Percentiles rank a stretch among this genome's conserved stretches.
These are phyloP conservation scores for Masticophis lateralis DNA, from an alignment of 2,797 vertebrate species.

Conservation along the genomic window DNA sequence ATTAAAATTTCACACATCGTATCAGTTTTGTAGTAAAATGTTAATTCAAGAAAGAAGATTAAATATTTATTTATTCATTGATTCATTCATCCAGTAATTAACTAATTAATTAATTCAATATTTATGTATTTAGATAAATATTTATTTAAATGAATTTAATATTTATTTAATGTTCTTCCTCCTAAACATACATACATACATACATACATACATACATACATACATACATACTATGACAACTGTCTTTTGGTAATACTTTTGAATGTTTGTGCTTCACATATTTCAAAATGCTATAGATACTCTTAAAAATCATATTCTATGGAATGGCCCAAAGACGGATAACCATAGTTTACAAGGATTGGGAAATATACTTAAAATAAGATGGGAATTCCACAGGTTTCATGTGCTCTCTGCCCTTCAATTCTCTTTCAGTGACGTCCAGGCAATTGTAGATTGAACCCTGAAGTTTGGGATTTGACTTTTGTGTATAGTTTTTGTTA, in stretches of 20 bases:
- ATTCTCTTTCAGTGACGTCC: background rate
- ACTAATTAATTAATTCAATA: too few species aligned
- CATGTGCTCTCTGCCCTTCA: background rate
- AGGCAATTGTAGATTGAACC: background rate
- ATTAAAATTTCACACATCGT: background rate
- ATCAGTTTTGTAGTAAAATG: background rate
- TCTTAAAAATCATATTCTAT: background rate
- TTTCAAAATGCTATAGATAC: background rate
- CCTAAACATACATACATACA: too few species aligned
- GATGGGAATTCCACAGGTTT: background rate
- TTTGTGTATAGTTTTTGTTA: background rate
- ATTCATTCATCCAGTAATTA: too few species aligned
- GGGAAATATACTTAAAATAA: background rate
- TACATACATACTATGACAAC: background rate
- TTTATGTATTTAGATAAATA: background rate
- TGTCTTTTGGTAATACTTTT: background rate
- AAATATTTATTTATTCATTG: too few species aligned
- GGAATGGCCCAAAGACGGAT: background rate
- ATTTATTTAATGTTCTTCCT: background rate
- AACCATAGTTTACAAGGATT: background rate
- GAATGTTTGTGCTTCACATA: background rate
- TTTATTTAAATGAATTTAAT: too few species aligned
- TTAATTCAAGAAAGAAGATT: background rate
- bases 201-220: too few species aligned
- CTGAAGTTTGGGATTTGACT: background rate